phyloP scores from a whole-genome alignment of 2,888 invertebrate genomes.

The Phytoseiulus persimilis region DNA sequence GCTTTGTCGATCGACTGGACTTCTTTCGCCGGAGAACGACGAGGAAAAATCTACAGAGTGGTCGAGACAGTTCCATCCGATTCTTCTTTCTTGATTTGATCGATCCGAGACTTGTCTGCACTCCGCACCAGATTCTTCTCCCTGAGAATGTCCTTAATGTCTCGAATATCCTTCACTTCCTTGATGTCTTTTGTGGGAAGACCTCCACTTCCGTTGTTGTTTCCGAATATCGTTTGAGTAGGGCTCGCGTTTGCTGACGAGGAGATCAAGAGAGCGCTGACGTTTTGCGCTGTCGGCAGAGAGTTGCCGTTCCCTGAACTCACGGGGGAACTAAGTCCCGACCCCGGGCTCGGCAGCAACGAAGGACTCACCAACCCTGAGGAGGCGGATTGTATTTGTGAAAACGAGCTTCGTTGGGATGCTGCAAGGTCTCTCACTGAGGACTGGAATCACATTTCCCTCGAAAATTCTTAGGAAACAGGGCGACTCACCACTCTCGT shows the following conservation, averaged over 20 bases:
- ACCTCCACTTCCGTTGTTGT: constrained; percentile 33
- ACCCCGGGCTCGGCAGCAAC: constrained; percentile 14
- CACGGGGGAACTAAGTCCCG: constrained; percentile 10
- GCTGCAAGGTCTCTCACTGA: background rate
- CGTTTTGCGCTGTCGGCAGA: background rate
- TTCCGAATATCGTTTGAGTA: constrained; percentile 17
- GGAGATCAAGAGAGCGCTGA: background rate
- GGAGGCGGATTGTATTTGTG: too few relatives aligned
- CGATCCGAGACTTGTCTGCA: constrained; percentile 10
- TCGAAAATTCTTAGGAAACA: background rate
- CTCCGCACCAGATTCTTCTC: constrained; percentile 28
- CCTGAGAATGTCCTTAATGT: constrained; percentile 32
- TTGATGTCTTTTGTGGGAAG: constrained; percentile 26
- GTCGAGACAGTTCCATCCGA: constrained; percentile 31
- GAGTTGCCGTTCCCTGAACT: constrained; percentile 35
- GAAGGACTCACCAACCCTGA: constrained; percentile 19
- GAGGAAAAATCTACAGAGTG: constrained; percentile 23
- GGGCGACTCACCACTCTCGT: background rate
- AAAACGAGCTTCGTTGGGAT: background rate
- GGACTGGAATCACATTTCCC: background rate
- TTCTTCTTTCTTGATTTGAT: constrained; percentile 27
- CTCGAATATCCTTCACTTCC: constrained; percentile 35
- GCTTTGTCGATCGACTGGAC: background rate
- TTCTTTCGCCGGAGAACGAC: background rate
- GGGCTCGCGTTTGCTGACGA: constrained; percentile 26